Percentiles rank a stretch among this genome's conserved stretches.
phyloP scores from a whole-genome alignment of 2,113 vertebrate genomes.

The Lophotis ruficrista region DNA sequence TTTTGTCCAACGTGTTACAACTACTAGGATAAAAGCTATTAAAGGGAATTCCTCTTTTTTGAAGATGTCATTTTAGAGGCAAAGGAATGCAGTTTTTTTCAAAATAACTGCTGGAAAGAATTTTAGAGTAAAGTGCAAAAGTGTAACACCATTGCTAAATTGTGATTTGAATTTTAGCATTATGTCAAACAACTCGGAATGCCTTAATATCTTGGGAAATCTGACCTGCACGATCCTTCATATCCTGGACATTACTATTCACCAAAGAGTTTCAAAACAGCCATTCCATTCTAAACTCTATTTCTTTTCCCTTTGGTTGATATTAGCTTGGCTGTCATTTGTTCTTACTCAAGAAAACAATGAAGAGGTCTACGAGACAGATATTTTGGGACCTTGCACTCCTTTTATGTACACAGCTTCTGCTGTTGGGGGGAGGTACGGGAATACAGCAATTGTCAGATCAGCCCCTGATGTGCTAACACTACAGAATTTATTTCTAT shows the following conservation, averaged over 20 bases:
- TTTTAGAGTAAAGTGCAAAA: background rate
- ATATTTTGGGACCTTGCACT: background rate
- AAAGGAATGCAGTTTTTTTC: background rate
- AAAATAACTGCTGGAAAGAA: background rate
- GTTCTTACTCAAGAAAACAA: background rate
- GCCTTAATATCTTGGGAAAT: background rate
- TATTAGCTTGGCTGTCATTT: background rate
- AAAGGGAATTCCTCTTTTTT: background rate
- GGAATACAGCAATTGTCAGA: background rate
- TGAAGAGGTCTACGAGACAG: background rate
- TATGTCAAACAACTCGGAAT: background rate
- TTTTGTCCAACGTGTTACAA: background rate
- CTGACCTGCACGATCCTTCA: background rate
- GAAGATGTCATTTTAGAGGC: background rate
- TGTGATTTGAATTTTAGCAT: background rate
- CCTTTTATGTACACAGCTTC: background rate
- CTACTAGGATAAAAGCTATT: background rate
- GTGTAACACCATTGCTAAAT: background rate
- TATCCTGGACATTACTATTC: background rate
- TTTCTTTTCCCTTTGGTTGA: background rate
- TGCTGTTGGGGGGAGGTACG: background rate
- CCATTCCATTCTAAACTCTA: background rate
- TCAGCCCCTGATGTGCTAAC: background rate
- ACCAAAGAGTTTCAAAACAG: background rate
- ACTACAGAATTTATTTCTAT: background rate